Evolutionary conservation across 1,140 invertebrate species (phyloP), one percentile per base, ranked within the genome.

Genomic region (Drosophila sucinea): DNA sequence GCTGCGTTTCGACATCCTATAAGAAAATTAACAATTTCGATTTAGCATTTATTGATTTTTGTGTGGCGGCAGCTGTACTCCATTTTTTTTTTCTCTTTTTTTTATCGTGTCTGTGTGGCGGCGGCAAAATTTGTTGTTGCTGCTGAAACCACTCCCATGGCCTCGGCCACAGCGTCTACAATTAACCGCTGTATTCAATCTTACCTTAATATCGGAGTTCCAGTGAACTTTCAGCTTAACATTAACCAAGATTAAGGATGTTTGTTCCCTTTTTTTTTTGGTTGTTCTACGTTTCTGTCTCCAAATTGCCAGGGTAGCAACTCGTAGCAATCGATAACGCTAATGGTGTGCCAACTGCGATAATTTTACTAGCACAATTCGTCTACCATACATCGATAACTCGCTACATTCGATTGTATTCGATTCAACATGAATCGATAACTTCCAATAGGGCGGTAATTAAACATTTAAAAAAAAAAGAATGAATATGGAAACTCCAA

Each of bases 1-100:
- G 73, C 93, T 92, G 83, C 96, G 94, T 92, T 97, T 97, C 67
- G 96, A 95, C 95, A 96, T 96, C 66, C 67, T 89, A 56, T 51
- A 51, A 61, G 7, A 41, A 35, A 55, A 47, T 29, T 41, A 11
- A 68, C 68, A 65, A 58, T 35, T 70, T 71, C 38, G 65, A 40
- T 72, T 77, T 78, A 64, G 23, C 40, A 51, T 70, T 89, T 90
- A 84, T 89, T 81, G 85, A 89, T 89, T 89, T 89, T 70, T 78
- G 60, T 67, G 70, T 78, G 62, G 78, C 77, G 69, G 62, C 47
- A 33, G 51, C 85, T 89, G 84, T 90, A 90, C 85, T 85, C 84
- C 84, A 89, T 90, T 87, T 86, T 76, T 56, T 38, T 60, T 77
- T 71, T 77, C 60, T 77, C 51, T 86, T 75, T 54, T 41, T 58